phyloP scores from a whole-genome alignment of 1,140 invertebrate genomes.

The Drosophila takahashii region DNA sequence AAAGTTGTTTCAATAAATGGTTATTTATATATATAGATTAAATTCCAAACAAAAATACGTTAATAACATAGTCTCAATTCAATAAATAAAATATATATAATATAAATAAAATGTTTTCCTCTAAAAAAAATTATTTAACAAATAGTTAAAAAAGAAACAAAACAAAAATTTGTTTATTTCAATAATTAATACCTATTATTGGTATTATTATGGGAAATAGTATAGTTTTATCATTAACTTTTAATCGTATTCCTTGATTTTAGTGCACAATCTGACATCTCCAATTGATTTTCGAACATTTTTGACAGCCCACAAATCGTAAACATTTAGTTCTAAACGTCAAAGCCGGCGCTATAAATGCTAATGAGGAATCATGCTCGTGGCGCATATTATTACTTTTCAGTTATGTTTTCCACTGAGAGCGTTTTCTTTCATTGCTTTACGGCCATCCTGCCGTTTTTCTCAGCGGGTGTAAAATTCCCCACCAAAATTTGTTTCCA shows the following conservation, averaged over 20 bases:
- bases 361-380: slow-evolving; percentile 49
- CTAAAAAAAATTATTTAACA: too few species aligned
- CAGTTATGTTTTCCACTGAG: slow-evolving; percentile 20
- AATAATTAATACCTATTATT: too few species aligned
- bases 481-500: slow-evolving; percentile 12
- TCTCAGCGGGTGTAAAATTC: slow-evolving; percentile 45
- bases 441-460: slow-evolving; percentile 10
- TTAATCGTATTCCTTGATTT: not conserved
- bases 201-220: not conserved
- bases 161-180: too few species aligned
- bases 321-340: slow-evolving; percentile 39
- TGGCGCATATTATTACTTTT: slow-evolving; percentile 44
- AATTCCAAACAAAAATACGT: too few species aligned
- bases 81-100: too few species aligned
- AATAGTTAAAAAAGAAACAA: too few species aligned
- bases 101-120: too few species aligned
- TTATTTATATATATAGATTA: too few species aligned
- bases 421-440: slow-evolving; percentile 32
- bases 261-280: not conserved
- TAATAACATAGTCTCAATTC: too few species aligned
- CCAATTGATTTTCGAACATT: slow-evolving; percentile 34
- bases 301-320: slow-evolving; percentile 48
- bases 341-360: slow-evolving; percentile 57
- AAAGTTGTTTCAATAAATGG: too few species aligned
- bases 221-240: not conserved